phyloP scores from a whole-genome alignment of 2,113 vertebrate genomes.

The Malurus elegans region DNA sequence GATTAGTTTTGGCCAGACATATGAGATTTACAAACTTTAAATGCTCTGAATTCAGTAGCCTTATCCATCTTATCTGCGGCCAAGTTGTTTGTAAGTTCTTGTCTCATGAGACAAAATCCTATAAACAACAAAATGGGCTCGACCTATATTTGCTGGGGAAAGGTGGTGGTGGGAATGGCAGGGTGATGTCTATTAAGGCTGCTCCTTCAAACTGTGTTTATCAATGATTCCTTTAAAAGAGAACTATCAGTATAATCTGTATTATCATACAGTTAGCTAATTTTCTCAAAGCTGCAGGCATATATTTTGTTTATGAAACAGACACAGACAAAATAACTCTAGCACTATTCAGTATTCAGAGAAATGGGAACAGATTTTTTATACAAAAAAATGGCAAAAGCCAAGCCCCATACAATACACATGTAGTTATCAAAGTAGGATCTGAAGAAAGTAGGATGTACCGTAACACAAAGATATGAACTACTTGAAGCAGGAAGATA shows the following conservation, averaged over 20 bases:
- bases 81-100: background rate
- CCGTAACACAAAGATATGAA: background rate
- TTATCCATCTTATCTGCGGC: background rate
- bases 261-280: background rate
- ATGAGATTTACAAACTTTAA: background rate
- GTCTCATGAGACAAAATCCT: background rate
- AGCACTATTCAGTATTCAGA: background rate
- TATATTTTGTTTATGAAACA: background rate
- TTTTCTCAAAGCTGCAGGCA: background rate
- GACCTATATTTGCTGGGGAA: background rate
- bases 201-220: background rate
- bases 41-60: background rate
- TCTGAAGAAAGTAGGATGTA: background rate
- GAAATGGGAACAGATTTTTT: background rate
- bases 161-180: background rate
- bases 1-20: background rate
- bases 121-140: background rate
- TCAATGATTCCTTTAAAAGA: background rate
- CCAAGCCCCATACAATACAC: background rate
- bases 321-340: background rate
- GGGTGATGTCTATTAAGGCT: background rate
- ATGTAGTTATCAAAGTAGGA: background rate
- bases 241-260: background rate
- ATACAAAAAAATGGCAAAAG: background rate
- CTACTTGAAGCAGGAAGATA: background rate